Evolutionary conservation across 2,113 vertebrate genomes (phyloP).

Genomic region (Aptenodytes patagonicus): DNA sequence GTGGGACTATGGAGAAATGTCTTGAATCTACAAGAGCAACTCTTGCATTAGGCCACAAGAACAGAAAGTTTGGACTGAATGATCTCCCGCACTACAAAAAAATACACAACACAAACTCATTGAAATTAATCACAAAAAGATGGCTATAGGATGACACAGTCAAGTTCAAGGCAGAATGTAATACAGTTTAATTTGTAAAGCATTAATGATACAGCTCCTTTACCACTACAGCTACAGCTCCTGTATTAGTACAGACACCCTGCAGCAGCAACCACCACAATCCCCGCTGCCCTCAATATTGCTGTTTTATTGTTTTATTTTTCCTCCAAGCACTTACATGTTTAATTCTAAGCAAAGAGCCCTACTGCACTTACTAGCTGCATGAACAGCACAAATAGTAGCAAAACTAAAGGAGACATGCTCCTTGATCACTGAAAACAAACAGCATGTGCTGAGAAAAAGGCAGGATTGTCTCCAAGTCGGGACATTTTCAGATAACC

Average conservation of each 20-base stretch:
- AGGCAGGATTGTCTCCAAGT: neutral
- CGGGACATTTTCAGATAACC: neutral
- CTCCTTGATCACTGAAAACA: neutral
- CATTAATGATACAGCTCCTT: neutral
- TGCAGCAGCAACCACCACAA: neutral
- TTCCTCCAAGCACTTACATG: neutral
- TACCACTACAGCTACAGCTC: neutral
- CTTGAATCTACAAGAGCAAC: constrained; percentile 76
- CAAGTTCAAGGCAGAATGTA: neutral
- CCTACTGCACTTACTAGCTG: neutral
- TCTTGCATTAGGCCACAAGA: constrained; percentile 88
- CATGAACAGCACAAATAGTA: rapidly evolving
- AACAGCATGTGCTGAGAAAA: neutral
- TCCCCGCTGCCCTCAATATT: neutral
- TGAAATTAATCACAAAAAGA: neutral
- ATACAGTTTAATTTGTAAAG: neutral
- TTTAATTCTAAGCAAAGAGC: neutral
- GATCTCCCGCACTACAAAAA: constrained; percentile 81
- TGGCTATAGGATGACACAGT: neutral
- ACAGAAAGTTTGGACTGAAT: constrained; percentile 87
- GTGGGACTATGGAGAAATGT: constrained; percentile 29
- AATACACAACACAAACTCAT: neutral
- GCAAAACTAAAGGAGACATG: neutral
- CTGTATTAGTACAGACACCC: neutral
- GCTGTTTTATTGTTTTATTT: neutral